phyloP scores from a whole-genome alignment of 1,140 invertebrate genomes.

The Aricia agestis region DNA sequence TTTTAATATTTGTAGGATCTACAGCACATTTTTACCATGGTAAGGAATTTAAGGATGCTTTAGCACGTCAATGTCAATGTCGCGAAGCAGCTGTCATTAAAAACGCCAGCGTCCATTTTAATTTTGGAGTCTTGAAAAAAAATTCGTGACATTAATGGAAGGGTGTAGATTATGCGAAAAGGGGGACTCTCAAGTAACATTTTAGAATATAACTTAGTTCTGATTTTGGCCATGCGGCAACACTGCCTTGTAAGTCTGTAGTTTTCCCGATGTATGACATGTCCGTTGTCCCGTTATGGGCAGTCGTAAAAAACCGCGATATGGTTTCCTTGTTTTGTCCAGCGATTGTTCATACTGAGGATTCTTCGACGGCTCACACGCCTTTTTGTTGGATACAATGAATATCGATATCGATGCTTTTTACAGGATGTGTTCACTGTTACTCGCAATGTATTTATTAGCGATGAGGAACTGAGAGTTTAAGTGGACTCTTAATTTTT shows the following conservation, averaged over 20 bases:
- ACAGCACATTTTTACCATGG: too few species aligned
- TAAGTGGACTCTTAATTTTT: not conserved
- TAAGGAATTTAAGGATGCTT: too few species aligned
- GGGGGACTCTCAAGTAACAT: too few species aligned
- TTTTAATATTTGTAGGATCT: too few species aligned
- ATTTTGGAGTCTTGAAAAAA: too few species aligned
- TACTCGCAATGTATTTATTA: not conserved
- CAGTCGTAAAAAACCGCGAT: not conserved
- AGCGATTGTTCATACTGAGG: slow-evolving; percentile 11
- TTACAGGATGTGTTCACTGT: not conserved
- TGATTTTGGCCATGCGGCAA: too few species aligned
- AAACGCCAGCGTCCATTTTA: too few species aligned
- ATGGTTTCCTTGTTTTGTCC: slow-evolving; percentile 16
- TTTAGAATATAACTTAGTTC: too few species aligned
- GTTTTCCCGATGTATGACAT: slow-evolving; percentile 30
- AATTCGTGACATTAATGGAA: too few species aligned
- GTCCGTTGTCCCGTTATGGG: slow-evolving; percentile 16
- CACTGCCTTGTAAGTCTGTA: not conserved
- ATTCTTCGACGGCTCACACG: slow-evolving; percentile 10
- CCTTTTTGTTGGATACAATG: not conserved
- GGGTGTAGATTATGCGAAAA: too few species aligned
- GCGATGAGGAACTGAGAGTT: not conserved
- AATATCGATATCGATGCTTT: not conserved
- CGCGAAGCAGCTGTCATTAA: too few species aligned
- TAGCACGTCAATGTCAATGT: too few species aligned